These are phyloP conservation scores for Serripes groenlandicus DNA, from an alignment of 2,888 invertebrate genomes.

Conservation along the genomic window DNA sequence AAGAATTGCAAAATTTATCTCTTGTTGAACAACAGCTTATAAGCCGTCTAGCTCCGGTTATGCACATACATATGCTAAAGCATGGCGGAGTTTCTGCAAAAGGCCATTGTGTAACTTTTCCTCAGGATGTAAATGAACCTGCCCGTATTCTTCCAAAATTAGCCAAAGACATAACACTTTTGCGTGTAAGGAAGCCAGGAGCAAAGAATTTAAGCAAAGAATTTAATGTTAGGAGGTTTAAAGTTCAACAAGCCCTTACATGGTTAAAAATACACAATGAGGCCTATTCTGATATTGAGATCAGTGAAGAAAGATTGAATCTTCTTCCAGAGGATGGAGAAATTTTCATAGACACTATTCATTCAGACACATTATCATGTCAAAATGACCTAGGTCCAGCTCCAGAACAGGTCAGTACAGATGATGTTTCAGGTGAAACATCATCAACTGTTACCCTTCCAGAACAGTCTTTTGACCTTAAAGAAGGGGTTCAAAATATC, in stretches of 20 bases:
- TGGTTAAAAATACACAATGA: conserved; percentile 56
- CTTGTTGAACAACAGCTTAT: conserved; percentile 55
- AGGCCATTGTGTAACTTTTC: conserved; percentile 63
- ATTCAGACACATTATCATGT: background rate
- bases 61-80: conserved; percentile 39
- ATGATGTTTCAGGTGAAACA: conserved; percentile 34
- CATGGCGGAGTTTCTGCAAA: conserved; percentile 59
- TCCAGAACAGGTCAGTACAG: conserved; percentile 38
- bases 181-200: conserved; percentile 45
- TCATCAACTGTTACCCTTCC: conserved; percentile 47
- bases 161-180: conserved; percentile 44
- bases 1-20: conserved; percentile 34
- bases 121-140: conserved; percentile 58
- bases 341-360: conserved; percentile 10
- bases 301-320: conserved; percentile 40
- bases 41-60: conserved; percentile 24
- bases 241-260: conserved; percentile 41
- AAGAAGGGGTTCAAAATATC: conserved; percentile 37
- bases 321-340: conserved; percentile 46
- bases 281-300: conserved; percentile 45
- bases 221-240: conserved; percentile 47
- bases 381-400: conserved; percentile 46
- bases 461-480: conserved; percentile 48
- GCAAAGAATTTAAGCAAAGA: conserved; percentile 52
- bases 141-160: conserved; percentile 40